Base-by-base conservation (phyloP, 2,797 vertebrate species). In the Ctenopoma kingsleyae region DNA sequence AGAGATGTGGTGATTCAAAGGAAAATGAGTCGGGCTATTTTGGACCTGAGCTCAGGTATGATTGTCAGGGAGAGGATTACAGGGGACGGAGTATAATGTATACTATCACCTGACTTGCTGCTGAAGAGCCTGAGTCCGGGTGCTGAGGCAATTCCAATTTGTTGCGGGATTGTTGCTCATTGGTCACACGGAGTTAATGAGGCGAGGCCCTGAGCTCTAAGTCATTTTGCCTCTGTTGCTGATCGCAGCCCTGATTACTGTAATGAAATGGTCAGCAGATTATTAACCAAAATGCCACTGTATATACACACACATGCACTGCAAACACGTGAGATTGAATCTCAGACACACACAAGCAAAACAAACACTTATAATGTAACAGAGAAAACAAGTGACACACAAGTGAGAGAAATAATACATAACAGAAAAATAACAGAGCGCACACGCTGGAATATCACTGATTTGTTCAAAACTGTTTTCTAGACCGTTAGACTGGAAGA, bases 251-350 rank as follows among this genome's bases (percentile, higher is more conserved):
- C 91, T 94, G 95, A 96, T 96, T 95, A 94, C 94, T 93, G 91
- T 95, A 96, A 96, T 95, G 94, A 95, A 96, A 95, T 80, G 92
- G 91, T 94, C 93, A 92, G 86, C 87, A 91, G 91, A 93, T 95
- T 94, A 95, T 95, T 95, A 95, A 95, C 93, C 94, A 94, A 94
- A 30, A 92, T 74, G 8, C 71, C 69, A 61, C 87, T 59, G 85
- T 84, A 75, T 65, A 75, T 65, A 67, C 74, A 78, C 62, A 65
- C 50, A 63, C 46, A 4, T 40, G 12, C 15, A 70, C 27, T 23
- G 35, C 51, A 54, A 22, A 76, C 30, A 12, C 11, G 11, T 36
- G 38, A 40, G 50, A 65, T 54, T 46, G 25, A 46, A 65, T 65
- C 50, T 44, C 47, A 44, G 47, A 55, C 43, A 30, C 35, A 52